These are phyloP conservation scores for Struthidea cinerea DNA, from an alignment of 2,113 vertebrate genomes.

Conservation along the genomic window DNA sequence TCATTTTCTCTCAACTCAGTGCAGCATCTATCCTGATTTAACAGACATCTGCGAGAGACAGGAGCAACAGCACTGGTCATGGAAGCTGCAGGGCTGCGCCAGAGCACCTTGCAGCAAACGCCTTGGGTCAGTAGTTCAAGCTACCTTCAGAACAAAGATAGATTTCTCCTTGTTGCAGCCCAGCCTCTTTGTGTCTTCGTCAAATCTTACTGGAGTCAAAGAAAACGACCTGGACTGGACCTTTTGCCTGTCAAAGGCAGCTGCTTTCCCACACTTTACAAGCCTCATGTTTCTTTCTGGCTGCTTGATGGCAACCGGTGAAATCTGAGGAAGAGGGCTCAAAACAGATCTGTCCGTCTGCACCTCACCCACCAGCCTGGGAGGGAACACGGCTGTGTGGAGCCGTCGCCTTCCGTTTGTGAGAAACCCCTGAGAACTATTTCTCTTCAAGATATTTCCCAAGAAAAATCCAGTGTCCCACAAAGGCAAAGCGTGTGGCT, in stretches of 20 bases:
- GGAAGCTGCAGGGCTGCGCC: not conserved
- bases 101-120: not conserved
- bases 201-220: not conserved
- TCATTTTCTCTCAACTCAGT: conserved; percentile 2
- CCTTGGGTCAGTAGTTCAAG: not conserved
- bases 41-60: not conserved
- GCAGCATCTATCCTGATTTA: conserved; percentile 27
- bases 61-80: not conserved
- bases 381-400: not conserved
- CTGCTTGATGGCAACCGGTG: not conserved
- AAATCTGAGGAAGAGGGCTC: not conserved
- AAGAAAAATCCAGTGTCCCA: not conserved
- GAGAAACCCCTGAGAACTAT: not conserved
- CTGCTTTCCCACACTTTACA: not conserved
- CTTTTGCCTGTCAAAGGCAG: not conserved
- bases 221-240: not conserved
- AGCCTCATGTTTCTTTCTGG: not conserved
- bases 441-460: not conserved
- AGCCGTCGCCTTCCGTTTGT: not conserved
- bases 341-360: not conserved
- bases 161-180: not conserved
- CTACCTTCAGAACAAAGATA: not conserved
- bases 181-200: not conserved
- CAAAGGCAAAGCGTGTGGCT: not conserved
- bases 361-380: not conserved